These are phyloP conservation scores for Erpornis zantholeuca DNA, from an alignment of 2,113 vertebrate species.

Conservation along the genomic window DNA sequence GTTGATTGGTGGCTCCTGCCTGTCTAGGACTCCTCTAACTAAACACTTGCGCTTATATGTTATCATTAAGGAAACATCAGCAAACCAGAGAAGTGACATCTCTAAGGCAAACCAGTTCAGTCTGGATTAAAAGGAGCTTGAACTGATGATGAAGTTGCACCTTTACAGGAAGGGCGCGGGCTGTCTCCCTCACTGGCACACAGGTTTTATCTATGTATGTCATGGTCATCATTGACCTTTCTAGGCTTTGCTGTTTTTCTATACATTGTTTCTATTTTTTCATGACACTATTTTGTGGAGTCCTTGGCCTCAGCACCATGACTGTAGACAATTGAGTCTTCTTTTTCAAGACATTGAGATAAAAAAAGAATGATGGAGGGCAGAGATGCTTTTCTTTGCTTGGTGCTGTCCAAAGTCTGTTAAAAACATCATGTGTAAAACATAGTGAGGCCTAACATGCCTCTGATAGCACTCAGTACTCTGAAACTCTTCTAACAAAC, in stretches of 20 bases:
- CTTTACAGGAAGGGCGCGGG: not conserved
- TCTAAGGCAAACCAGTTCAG: not conserved
- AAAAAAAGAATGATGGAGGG: not conserved
- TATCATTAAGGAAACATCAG: not conserved
- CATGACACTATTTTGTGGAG: not conserved
- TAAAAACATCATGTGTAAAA: not conserved
- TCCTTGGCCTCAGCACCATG: not conserved
- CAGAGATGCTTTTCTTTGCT: not conserved
- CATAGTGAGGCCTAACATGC: not conserved
- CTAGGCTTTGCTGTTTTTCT: not conserved
- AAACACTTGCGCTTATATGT: not conserved
- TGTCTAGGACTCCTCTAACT: not conserved
- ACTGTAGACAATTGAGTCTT: not conserved
- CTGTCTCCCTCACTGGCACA: not conserved
- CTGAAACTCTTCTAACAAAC: not conserved
- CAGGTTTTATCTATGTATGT: not conserved
- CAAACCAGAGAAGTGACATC: not conserved
- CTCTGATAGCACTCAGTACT: not conserved
- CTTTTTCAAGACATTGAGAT: not conserved
- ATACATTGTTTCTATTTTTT: not conserved
- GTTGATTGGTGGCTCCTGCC: not conserved
- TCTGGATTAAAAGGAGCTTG: not conserved
- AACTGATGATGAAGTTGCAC: not conserved
- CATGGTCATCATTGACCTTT: not conserved
- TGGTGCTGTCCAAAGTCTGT: not conserved